Conservation (phyloP, 2,797 vertebrate genomes). For the Cuniculus paca region DNA sequence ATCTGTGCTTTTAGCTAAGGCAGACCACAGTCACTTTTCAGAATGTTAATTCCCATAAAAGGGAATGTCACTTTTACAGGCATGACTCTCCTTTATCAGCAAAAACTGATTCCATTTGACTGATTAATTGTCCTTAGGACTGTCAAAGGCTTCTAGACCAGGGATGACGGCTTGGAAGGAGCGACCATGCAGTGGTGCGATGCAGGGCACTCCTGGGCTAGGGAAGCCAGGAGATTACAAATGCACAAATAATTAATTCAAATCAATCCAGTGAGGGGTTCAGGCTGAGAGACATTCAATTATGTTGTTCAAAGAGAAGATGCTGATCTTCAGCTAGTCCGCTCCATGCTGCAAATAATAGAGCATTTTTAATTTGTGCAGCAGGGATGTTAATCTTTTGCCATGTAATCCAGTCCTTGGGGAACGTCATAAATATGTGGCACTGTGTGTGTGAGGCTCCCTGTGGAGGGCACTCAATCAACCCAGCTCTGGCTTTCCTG, state of each 20-base stretch:
- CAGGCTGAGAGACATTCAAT: conserved; percentile 67
- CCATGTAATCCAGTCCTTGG: conserved; percentile 59
- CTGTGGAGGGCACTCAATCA: conserved; percentile 46
- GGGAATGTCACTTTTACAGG: conserved; percentile 42
- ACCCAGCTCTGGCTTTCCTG: neutral
- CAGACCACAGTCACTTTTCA: conserved; percentile 61
- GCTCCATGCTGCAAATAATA: conserved; percentile 47
- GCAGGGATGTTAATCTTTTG: conserved; percentile 70
- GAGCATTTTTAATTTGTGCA: conserved; percentile 58
- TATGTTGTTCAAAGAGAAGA: conserved; percentile 51
- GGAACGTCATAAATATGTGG: conserved; percentile 25
- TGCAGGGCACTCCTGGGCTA: neutral
- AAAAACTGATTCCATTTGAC: conserved; percentile 46
- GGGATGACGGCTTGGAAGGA: neutral
- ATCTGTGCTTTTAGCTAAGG: conserved; percentile 82
- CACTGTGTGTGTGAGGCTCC: neutral
- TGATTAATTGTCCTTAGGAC: neutral
- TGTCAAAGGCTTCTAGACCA: neutral
- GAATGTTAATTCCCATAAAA: conserved; percentile 77
- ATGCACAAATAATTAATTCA: conserved; percentile 64
- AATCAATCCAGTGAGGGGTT: conserved; percentile 35
- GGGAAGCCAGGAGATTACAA: conserved; percentile 33
- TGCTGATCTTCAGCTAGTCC: conserved; percentile 12
- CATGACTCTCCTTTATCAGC: conserved; percentile 60
- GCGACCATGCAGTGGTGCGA: rapidly evolving